Evolutionary conservation across 64 coral and sea anemone genomes (phyloP).

Genomic region (Acropora yongei): DNA sequence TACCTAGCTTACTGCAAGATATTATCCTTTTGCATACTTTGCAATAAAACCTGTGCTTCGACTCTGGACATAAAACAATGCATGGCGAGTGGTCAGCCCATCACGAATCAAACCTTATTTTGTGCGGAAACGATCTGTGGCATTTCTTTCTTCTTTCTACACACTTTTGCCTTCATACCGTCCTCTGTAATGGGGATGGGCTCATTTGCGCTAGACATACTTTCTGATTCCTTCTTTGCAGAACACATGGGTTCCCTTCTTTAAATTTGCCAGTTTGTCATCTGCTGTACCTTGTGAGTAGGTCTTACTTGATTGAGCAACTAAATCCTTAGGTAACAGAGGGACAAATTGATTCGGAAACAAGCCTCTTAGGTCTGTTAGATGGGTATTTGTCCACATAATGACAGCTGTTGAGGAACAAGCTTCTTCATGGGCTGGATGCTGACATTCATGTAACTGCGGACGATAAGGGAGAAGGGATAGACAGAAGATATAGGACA

Average conservation of each 20-base stretch:
- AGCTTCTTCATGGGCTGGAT: not conserved
- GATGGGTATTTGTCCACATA: conserved; percentile 47
- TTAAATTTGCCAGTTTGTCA: not conserved
- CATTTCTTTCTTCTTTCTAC: conserved; percentile 24
- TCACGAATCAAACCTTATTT: not conserved
- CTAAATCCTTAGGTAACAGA: not conserved
- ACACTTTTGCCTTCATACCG: not conserved
- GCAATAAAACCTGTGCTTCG: conserved; percentile 19
- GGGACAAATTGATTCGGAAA: conserved; percentile 15
- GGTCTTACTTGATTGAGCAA: too few species aligned
- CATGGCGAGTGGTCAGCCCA: conserved; percentile 60
- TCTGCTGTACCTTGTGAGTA: not conserved
- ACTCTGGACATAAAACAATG: conserved; percentile 20
- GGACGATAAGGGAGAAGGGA: conserved; percentile 37
- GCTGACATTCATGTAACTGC: conserved; percentile 39
- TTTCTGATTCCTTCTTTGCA: not conserved
- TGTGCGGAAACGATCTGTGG: conserved; percentile 7
- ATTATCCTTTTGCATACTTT: conserved; percentile 50
- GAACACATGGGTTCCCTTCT: not conserved
- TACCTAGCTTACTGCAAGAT: conserved; percentile 63
- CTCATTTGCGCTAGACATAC: not conserved
- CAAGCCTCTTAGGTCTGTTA: conserved; percentile 19
- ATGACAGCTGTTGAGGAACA: not conserved
- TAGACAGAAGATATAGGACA: not conserved
- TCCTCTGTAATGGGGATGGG: not conserved